Conservation (phyloP, 2,797 vertebrate genomes). For the Gorsachius magnificus region DNA sequence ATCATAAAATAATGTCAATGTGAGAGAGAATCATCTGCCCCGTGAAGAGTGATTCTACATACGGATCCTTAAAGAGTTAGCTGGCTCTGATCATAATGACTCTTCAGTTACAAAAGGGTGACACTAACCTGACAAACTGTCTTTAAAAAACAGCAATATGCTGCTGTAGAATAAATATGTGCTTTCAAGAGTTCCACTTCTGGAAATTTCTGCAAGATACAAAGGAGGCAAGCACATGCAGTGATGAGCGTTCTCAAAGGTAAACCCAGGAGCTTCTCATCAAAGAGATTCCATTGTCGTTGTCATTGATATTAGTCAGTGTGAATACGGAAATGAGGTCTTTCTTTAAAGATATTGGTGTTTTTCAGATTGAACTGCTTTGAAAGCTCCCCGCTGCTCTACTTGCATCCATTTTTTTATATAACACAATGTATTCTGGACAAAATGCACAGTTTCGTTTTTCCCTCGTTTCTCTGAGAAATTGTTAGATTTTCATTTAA, state of each 20-base stretch:
- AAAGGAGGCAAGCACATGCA: fast-evolving
- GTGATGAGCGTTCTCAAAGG: not conserved
- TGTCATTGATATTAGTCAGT: not conserved
- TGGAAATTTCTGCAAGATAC: not conserved
- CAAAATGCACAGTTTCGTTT: not conserved
- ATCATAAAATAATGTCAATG: not conserved
- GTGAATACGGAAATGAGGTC: not conserved
- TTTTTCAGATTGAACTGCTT: not conserved
- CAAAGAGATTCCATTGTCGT: not conserved
- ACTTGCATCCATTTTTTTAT: not conserved
- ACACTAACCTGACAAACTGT: not conserved
- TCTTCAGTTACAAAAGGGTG: not conserved
- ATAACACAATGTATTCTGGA: not conserved
- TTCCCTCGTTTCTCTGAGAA: not conserved
- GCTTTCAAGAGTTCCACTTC: not conserved
- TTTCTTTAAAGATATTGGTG: not conserved
- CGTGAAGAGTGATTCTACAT: not conserved
- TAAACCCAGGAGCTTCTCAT: not conserved
- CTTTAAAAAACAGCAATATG: not conserved
- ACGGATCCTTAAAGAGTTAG: not conserved
- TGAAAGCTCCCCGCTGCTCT: not conserved
- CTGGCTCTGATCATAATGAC: not conserved
- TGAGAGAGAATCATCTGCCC: not conserved
- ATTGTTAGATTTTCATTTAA: not conserved
- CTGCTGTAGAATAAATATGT: not conserved